Base-by-base conservation (phyloP, 2,113 vertebrate genomes). In the Podarcis cretensis region DNA sequence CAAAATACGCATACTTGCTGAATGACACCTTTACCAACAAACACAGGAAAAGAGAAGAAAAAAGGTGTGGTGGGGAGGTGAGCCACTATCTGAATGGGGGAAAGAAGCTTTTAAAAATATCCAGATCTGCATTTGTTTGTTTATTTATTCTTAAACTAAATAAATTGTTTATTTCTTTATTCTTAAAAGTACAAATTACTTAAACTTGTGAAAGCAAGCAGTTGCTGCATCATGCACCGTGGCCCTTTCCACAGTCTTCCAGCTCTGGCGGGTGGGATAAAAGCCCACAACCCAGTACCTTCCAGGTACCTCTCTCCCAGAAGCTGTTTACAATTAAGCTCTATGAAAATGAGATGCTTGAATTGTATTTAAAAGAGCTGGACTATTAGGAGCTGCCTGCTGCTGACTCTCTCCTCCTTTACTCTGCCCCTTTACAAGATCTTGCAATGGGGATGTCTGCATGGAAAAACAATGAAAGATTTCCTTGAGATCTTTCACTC, bases 401-500 rank as follows among this genome's bases (percentile, higher is more conserved):
- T 84, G 81, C 43, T 89, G 85, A 89, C 85, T 85, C 63, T 57
- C 89, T 81, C 54, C 10, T 9, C 9, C 21, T 30, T 16, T 18
- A 48, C 30, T 7, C 78, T 21, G 40, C 14, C 75, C 43, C 81
- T 71, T 86, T 86, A 80, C 73, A 81, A 77, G 40, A 86, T 54
- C 66, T 18, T 83, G 2, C 43, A 87, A 57, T 90, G 71, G 89
- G 40, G 68, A 85, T 89, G 91, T 94, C 89, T 59, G n/a, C 88
- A 90, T 90, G 87, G 18, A 63, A 63, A 63, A 91, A 84, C 91
- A 83, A 37, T 86, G 48, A 6, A 10, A 54, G 86, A 90, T 89
- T 88, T 87, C 89, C 82, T 90, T 43, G 89, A 91, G 89, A 94
- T 92, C n/a, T n/a, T n/a, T n/a, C n/a, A n/a, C 86, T 87, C 82